phyloP scores from a whole-genome alignment of 2,888 invertebrate species.

The Pyrrhia umbra region DNA sequence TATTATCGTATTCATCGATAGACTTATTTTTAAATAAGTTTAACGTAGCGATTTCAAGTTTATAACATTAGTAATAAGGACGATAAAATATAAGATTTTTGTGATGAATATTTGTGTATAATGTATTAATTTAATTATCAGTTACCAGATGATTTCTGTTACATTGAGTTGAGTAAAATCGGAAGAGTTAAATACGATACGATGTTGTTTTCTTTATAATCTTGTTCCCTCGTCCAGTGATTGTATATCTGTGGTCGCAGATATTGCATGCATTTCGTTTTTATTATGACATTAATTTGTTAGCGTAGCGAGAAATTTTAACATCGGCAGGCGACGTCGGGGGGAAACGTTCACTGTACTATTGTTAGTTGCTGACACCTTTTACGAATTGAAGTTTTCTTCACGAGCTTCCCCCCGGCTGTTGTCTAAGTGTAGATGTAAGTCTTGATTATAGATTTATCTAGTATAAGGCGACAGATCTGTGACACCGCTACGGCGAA shows the following conservation, averaged over 20 bases:
- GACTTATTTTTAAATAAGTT: conserved; percentile 87
- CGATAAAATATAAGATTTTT: conserved; percentile 79
- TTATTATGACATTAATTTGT: conserved; percentile 68
- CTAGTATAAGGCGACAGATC: conserved; percentile 86
- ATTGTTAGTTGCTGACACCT: conserved; percentile 28
- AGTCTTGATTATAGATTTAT: conserved; percentile 82
- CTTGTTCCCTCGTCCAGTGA: conserved; percentile 79
- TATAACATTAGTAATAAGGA: conserved; percentile 81
- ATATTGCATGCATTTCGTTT: conserved; percentile 69
- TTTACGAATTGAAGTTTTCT: conserved; percentile 49
- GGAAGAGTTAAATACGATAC: conserved; percentile 83
- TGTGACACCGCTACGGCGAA: conserved; percentile 86
- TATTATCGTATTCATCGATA: conserved; percentile 86
- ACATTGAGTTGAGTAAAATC: conserved; percentile 87
- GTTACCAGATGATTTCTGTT: conserved; percentile 89
- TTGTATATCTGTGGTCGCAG: conserved; percentile 65
- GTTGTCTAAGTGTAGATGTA: conserved; percentile 69
- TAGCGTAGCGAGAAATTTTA: conserved; percentile 82
- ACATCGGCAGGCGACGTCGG: conserved; percentile 68
- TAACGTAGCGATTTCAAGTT: conserved; percentile 85
- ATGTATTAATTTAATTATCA: conserved; percentile 87
- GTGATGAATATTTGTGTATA: conserved; percentile 86
- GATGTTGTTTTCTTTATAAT: conserved; percentile 86
- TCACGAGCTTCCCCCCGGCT: conserved; percentile 43
- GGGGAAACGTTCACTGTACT: conserved; percentile 46